Percentiles rank a stretch among this genome's conserved stretches.
Conservation (phyloP, 2,113 vertebrate genomes). For the Ictalurus furcatus region DNA sequence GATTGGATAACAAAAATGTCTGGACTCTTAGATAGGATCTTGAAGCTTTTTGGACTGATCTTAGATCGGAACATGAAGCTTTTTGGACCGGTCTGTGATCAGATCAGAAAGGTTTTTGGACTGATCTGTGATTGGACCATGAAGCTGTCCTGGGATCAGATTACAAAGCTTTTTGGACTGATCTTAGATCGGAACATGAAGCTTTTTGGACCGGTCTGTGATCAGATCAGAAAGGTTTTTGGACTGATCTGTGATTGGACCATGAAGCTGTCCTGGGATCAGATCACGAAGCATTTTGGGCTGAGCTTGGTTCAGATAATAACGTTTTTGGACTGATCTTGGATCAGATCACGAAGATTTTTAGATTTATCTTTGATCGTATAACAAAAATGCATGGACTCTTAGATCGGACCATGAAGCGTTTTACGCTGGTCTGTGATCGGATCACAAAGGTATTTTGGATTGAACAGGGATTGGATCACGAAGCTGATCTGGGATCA, state of each 20-base stretch:
- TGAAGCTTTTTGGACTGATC: not conserved
- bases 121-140: not conserved
- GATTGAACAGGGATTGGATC: not conserved
- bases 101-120: not conserved
- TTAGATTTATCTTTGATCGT: too few relatives aligned
- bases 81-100: not conserved
- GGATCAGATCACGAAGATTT: too few relatives aligned
- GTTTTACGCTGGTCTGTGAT: not conserved
- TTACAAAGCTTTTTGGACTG: too few relatives aligned
- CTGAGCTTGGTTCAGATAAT: too few relatives aligned
- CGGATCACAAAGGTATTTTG: not conserved
- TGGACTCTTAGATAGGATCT: too few relatives aligned
- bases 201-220: not conserved
- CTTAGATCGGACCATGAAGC: not conserved
- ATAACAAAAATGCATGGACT: not conserved
- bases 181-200: too few relatives aligned
- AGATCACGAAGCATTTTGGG: too few relatives aligned
- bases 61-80: too few relatives aligned
- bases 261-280: too few relatives aligned
- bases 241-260: not conserved
- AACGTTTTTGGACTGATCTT: too few relatives aligned
- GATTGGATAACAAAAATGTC: too few relatives aligned
- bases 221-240: not conserved
- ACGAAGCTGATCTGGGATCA: not conserved
- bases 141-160: too few relatives aligned